Evolutionary conservation across 2,888 invertebrate species (phyloP).

Genomic region (Myathropa florea): DNA sequence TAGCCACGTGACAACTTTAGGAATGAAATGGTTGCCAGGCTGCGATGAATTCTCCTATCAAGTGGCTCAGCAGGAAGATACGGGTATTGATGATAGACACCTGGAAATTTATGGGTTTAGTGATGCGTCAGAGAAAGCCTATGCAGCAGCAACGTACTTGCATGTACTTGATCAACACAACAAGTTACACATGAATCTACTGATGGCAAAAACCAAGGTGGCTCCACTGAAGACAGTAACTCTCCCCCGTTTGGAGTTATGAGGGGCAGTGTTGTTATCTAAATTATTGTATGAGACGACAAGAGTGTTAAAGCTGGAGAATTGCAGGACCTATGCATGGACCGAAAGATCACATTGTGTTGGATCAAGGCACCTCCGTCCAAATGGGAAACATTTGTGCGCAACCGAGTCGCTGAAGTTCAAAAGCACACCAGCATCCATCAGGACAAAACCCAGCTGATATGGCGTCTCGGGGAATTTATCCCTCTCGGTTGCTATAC

Average conservation of each 20-base stretch:
- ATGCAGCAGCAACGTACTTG: background rate
- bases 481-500: no score
- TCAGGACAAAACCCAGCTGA: no score
- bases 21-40: no score
- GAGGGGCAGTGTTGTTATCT: background rate
- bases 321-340: no score
- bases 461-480: no score
- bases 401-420: background rate
- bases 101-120: background rate
- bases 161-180: background rate
- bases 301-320: no score
- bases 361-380: slow-evolving; percentile 9
- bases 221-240: background rate
- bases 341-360: background rate
- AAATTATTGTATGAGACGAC: background rate
- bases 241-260: background rate
- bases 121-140: background rate
- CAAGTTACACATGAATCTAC: background rate
- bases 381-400: background rate
- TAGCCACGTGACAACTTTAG: no score
- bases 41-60: no score
- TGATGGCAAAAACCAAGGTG: background rate
- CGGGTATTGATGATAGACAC: background rate
- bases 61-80: no score
- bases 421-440: background rate